Conservation (phyloP, 2,113 vertebrate genomes). For the Periophthalmodon schlosseri region DNA sequence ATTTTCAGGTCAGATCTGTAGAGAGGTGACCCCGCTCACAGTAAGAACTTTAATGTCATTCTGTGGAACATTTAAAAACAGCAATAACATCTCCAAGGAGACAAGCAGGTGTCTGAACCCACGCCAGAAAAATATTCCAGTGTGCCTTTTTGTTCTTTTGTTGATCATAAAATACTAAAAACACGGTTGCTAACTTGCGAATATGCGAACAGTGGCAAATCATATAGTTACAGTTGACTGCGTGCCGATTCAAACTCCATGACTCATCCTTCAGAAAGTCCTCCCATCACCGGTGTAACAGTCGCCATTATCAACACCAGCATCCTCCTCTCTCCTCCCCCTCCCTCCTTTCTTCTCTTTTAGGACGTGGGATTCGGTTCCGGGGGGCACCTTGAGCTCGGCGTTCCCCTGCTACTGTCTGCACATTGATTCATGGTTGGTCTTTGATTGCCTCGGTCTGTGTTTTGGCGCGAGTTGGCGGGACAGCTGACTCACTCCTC, state of each 20-base stretch:
- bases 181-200: neutral
- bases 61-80: too few relatives aligned
- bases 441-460: conserved; percentile 51
- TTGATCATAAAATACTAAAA: neutral
- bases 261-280: conserved; percentile 59
- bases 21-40: too few relatives aligned
- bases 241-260: conserved; percentile 50
- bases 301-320: conserved; percentile 71
- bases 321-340: conserved; percentile 48
- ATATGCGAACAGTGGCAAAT: neutral
- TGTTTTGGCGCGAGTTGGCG: conserved; percentile 49
- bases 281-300: conserved; percentile 70
- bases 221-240: neutral
- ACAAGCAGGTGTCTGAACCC: too few relatives aligned
- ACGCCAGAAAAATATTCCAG: too few relatives aligned
- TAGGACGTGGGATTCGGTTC: conserved; percentile 53
- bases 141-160: too few relatives aligned
- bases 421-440: conserved; percentile 59
- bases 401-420: conserved; percentile 30
- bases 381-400: conserved; percentile 50
- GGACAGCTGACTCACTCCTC: conserved; percentile 69
- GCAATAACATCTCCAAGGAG: too few relatives aligned
- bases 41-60: too few relatives aligned
- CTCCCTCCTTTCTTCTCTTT: neutral
- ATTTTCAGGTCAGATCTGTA: too few relatives aligned